A percentile compares a stretch with the other conserved stretches of the same genome.
Evolutionary conservation across 2,797 vertebrate species (phyloP).

Genomic region (Otus scops): DNA sequence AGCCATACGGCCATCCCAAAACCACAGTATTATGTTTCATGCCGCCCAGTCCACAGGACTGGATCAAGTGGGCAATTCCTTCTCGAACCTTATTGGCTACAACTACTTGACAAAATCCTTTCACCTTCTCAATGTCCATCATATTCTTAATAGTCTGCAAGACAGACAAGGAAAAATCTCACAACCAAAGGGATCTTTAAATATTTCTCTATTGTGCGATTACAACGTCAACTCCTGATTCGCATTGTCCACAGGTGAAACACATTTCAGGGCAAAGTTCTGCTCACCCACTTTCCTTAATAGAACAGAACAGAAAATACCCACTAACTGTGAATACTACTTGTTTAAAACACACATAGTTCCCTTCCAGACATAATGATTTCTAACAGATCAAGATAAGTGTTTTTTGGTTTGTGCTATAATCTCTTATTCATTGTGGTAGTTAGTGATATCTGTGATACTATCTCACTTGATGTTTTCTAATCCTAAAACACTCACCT

Average conservation of each 20-base stretch:
- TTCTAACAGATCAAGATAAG: background rate
- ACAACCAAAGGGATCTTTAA: background rate
- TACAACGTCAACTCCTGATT: background rate
- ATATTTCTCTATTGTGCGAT: background rate
- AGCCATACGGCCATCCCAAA: constrained; percentile 97
- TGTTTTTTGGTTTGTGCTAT: background rate
- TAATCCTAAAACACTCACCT: background rate
- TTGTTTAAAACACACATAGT: background rate
- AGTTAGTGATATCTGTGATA: background rate
- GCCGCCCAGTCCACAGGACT: constrained; percentile 94
- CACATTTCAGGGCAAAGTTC: background rate
- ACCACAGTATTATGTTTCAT: constrained; percentile 98
- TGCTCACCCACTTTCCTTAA: background rate
- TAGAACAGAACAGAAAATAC: background rate
- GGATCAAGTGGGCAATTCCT: constrained; percentile 93
- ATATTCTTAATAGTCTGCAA: constrained; percentile 96
- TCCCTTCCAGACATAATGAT: background rate
- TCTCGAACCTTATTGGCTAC: constrained; percentile 92
- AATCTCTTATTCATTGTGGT: background rate
- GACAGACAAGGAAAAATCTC: background rate
- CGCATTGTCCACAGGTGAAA: background rate
- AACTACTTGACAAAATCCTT: constrained; percentile 97
- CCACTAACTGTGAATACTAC: background rate
- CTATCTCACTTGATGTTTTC: background rate
- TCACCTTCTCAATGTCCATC: constrained; percentile 97